A percentile compares a stretch with the other conserved stretches of the same genome.
Conservation (phyloP, 2,113 vertebrate genomes). For the Caloenas nicobarica region DNA sequence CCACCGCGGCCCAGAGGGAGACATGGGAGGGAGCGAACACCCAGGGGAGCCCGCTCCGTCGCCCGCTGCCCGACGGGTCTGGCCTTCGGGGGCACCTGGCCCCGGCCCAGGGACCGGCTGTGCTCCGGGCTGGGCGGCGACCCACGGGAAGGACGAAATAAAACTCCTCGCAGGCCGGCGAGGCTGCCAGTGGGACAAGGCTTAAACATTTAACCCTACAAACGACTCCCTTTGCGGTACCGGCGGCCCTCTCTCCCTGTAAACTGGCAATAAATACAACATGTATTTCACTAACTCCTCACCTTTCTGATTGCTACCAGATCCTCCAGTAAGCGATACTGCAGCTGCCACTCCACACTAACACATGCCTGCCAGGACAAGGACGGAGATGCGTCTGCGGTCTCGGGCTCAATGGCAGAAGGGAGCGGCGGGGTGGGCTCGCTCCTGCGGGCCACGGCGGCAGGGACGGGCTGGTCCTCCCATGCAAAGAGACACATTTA, state of each 20-base stretch:
- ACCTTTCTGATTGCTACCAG: constrained; percentile 50
- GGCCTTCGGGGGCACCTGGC: too few species aligned
- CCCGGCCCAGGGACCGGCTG: not conserved
- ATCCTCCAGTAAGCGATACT: not conserved
- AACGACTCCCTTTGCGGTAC: not conserved
- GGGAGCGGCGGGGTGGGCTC: not conserved
- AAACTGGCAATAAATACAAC: constrained; percentile 30
- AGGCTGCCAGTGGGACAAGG: not conserved
- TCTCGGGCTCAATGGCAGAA: too few species aligned
- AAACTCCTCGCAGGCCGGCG: too few species aligned
- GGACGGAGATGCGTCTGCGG: not conserved
- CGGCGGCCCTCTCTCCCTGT: not conserved
- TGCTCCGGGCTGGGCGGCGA: not conserved
- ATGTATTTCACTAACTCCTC: constrained; percentile 40
- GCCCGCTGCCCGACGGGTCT: not conserved
- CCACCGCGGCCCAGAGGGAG: not conserved
- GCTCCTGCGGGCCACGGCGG: not conserved
- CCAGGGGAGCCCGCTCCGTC: not conserved
- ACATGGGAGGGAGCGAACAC: not conserved
- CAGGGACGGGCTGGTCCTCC: not conserved
- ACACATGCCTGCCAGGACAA: not conserved
- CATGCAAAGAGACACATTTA: accelerated
- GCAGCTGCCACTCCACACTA: not conserved
- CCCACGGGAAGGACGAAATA: not conserved
- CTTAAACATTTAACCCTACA: not conserved